Evolutionary conservation across 1,140 invertebrate genomes (phyloP).

Genomic region (Araneus ventricosus): DNA sequence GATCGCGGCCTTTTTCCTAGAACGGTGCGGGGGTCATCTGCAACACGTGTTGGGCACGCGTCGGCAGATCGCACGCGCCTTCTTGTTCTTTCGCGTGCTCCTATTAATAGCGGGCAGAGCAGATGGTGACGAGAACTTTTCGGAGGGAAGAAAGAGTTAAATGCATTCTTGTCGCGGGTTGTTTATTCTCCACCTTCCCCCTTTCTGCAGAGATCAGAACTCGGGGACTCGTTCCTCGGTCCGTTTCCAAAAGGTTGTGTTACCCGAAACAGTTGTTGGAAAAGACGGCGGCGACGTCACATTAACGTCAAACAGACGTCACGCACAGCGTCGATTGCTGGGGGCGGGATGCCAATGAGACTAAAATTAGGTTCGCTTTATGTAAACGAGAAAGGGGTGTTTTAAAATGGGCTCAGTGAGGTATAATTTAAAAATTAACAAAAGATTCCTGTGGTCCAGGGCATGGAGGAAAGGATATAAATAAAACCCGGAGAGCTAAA

Average conservation of each 20-base stretch:
- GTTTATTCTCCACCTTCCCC: neutral
- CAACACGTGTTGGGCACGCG: slow-evolving; percentile 4
- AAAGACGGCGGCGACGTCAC: slow-evolving; percentile 7
- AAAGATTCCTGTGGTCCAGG: slow-evolving; percentile 44
- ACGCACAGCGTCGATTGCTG: neutral
- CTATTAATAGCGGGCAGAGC: neutral
- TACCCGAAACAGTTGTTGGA: neutral
- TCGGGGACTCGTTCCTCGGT: neutral
- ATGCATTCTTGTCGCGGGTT: slow-evolving; percentile 32
- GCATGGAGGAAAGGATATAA: slow-evolving; percentile 16
- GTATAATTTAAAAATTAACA: slow-evolving; percentile 40
- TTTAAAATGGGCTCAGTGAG: neutral
- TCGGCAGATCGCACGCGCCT: slow-evolving; percentile 9
- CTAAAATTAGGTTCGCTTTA: slow-evolving; percentile 54
- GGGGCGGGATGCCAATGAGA: slow-evolving; percentile 26
- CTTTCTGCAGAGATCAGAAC: slow-evolving; percentile 17
- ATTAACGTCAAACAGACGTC: slow-evolving; percentile 54
- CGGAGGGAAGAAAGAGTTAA: slow-evolving; percentile 22
- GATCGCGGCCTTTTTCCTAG: neutral
- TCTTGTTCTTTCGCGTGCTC: slow-evolving; percentile 8
- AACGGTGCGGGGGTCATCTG: neutral
- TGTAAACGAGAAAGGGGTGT: slow-evolving; percentile 57
- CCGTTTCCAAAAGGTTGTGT: slow-evolving; percentile 29
- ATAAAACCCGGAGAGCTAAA: slow-evolving; percentile 20
- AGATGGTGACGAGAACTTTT: neutral